These are phyloP conservation scores for Drosophila bifasciata DNA, from an alignment of 1,140 invertebrate genomes.

Conservation along the genomic window DNA sequence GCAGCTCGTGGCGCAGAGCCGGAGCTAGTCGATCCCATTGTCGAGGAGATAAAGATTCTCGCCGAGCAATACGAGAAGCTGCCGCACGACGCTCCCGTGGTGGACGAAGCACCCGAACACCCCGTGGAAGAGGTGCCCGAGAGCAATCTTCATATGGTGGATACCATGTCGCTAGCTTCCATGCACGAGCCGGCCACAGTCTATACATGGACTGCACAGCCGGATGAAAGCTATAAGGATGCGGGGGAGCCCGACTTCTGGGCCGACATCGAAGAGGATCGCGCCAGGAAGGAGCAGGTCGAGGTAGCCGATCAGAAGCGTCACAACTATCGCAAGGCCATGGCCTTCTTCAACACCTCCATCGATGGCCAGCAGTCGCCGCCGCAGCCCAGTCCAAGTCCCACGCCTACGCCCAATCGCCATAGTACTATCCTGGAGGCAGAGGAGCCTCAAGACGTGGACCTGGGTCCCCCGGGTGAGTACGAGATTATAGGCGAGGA, in stretches of 20 bases:
- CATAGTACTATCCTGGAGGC: slow-evolving; percentile 47
- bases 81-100: slow-evolving; percentile 34
- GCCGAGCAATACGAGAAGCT: slow-evolving; percentile 60
- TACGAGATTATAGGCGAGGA: slow-evolving; percentile 61
- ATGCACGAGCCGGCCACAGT: slow-evolving; percentile 73
- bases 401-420: slow-evolving; percentile 27
- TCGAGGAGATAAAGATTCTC: slow-evolving; percentile 62
- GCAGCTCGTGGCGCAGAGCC: slow-evolving; percentile 71
- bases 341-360: slow-evolving; percentile 80
- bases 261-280: slow-evolving; percentile 68
- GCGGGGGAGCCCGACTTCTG: slow-evolving; percentile 62
- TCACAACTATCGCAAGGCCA: slow-evolving; percentile 76
- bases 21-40: slow-evolving; percentile 61
- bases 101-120: background rate
- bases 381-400: slow-evolving; percentile 15
- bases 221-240: background rate
- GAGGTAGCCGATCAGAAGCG: slow-evolving; percentile 74
- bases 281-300: slow-evolving; percentile 40
- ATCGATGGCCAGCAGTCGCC: slow-evolving; percentile 73
- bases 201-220: slow-evolving; percentile 50
- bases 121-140: background rate
- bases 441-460: slow-evolving; percentile 36
- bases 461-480: slow-evolving; percentile 57
- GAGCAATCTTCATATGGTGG: slow-evolving; percentile 47
- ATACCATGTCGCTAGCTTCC: slow-evolving; percentile 71